These are phyloP conservation scores for Metaphire vulgaris DNA, from an alignment of 1,140 invertebrate species.

Conservation along the genomic window DNA sequence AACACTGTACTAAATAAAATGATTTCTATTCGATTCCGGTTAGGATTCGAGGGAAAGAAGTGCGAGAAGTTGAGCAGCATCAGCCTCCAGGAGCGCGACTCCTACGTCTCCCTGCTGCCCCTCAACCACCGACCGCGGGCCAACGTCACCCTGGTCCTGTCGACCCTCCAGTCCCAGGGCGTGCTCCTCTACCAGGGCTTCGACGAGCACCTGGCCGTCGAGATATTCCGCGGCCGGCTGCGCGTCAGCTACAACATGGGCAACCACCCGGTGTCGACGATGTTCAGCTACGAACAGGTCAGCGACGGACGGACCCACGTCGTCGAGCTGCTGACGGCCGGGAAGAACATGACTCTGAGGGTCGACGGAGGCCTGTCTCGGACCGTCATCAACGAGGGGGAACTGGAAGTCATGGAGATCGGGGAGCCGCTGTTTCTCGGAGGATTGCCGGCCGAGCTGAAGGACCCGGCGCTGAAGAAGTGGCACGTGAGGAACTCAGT, in stretches of 20 bases:
- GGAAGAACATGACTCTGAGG: slow-evolving; percentile 88
- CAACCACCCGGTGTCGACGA: slow-evolving; percentile 92
- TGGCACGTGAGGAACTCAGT: slow-evolving; percentile 89
- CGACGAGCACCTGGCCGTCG: slow-evolving; percentile 73
- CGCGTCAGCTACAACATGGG: slow-evolving; percentile 92
- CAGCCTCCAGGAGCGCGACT: slow-evolving; percentile 84
- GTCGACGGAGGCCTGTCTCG: slow-evolving; percentile 78
- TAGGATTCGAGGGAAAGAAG: slow-evolving; percentile 59
- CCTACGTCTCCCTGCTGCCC: slow-evolving; percentile 73
- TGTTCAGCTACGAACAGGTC: slow-evolving; percentile 79
- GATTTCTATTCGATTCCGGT: no score
- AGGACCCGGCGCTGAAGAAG: slow-evolving; percentile 72
- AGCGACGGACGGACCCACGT: slow-evolving; percentile 40
- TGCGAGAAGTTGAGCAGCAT: slow-evolving; percentile 92
- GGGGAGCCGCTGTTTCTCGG: slow-evolving; percentile 86
- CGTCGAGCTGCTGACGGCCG: slow-evolving; percentile 72
- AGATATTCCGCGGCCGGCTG: slow-evolving; percentile 87
- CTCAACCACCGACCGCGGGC: slow-evolving; percentile 46
- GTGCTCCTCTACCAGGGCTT: slow-evolving; percentile 80
- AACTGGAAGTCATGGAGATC: slow-evolving; percentile 76
- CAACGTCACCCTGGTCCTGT: slow-evolving; percentile 92
- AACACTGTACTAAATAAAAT: no score
- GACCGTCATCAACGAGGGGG: slow-evolving; percentile 89
- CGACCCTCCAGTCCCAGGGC: slow-evolving; percentile 81
- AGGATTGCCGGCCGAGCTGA: slow-evolving; percentile 76